Evolutionary conservation across 2,888 invertebrate species (phyloP).

Genomic region (Gastrophysa polygoni): DNA sequence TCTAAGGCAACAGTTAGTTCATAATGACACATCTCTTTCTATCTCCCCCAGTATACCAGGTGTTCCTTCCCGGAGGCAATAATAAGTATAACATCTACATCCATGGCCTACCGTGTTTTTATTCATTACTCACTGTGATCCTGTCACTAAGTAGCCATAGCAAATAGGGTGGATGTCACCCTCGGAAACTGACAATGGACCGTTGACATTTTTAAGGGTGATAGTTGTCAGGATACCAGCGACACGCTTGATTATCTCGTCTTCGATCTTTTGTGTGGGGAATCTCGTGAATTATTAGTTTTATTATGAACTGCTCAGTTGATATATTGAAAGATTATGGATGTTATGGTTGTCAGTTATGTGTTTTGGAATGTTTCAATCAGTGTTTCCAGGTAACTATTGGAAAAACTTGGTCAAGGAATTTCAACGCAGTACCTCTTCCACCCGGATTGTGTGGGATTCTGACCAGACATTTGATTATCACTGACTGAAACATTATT

Average conservation of each 20-base stretch:
- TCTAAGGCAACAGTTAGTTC: too few relatives aligned
- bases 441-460: too few relatives aligned
- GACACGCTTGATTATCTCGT: conserved; percentile 33
- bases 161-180: conserved; percentile 44
- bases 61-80: conserved; percentile 39
- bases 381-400: background rate
- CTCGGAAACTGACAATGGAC: conserved; percentile 38
- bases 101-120: conserved; percentile 40
- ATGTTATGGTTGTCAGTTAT: conserved; percentile 27
- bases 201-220: conserved; percentile 42
- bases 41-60: conserved; percentile 43
- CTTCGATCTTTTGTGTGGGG: conserved; percentile 27
- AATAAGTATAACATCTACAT: conserved; percentile 47
- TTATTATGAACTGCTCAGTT: conserved; percentile 25
- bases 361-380: conserved; percentile 5
- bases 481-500: too few relatives aligned
- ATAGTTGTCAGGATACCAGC: conserved; percentile 35
- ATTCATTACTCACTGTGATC: conserved; percentile 37
- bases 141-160: conserved; percentile 52
- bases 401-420: too few relatives aligned
- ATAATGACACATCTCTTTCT: conserved; percentile 14
- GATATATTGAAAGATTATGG: conserved; percentile 22
- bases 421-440: too few relatives aligned
- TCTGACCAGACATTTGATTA: too few relatives aligned
- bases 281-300: conserved; percentile 29